A percentile compares a stretch with the other conserved stretches of the same genome.
Conservation (phyloP, 2,888 invertebrate genomes). For the Tachystola acroxantha region DNA sequence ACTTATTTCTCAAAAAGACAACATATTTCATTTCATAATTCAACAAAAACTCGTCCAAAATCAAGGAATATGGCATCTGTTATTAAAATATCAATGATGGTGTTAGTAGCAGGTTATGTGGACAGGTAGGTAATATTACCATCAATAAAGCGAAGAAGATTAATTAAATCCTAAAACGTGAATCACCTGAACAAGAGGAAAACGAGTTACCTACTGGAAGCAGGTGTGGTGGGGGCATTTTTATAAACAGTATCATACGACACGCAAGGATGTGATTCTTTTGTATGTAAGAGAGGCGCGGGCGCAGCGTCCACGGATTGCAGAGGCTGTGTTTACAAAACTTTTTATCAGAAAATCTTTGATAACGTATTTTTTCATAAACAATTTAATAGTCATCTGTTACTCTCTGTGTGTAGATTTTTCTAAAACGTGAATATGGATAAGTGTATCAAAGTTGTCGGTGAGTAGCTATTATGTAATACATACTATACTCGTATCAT, state of each 20-base stretch:
- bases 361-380: not conserved
- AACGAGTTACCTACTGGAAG: slow-evolving; percentile 9
- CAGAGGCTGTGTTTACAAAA: not conserved
- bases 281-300: not conserved
- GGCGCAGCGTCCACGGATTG: not conserved
- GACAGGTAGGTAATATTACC: no score
- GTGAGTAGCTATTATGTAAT: not conserved
- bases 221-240: slow-evolving; percentile 5
- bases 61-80: no score
- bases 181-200: slow-evolving; percentile 4
- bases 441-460: slow-evolving; percentile 1
- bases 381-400: not conserved
- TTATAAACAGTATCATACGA: slow-evolving; percentile 8
- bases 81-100: no score
- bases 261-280: not conserved
- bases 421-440: slow-evolving; percentile 6
- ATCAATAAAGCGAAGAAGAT: not conserved
- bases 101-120: no score
- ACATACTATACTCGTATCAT: no score
- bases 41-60: no score
- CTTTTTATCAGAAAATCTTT: not conserved
- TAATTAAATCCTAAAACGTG: slow-evolving; percentile 1
- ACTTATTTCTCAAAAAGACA: no score
- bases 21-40: no score
- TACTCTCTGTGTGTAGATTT: not conserved